Conservation (phyloP, 2,113 vertebrate species). For the Atractosteus spatula region DNA sequence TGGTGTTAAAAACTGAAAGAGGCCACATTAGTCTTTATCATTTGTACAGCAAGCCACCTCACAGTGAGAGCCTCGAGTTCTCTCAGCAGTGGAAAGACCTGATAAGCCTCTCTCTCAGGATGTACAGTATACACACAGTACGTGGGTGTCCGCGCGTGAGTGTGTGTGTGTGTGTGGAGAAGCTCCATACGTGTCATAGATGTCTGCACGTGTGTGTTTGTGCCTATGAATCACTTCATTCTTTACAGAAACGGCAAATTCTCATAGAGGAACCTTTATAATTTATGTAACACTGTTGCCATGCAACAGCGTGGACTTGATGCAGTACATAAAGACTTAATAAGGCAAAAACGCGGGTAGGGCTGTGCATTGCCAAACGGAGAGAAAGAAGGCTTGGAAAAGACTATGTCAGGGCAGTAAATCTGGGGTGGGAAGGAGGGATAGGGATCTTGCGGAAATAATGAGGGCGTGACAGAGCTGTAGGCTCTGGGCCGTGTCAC, state of each 20-base stretch:
- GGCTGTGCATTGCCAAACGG: neutral
- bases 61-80: too few relatives aligned
- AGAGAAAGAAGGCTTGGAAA: neutral
- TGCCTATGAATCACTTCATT: neutral
- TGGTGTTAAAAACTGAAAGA: too few relatives aligned
- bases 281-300: conserved; percentile 52
- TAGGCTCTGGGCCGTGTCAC: neutral
- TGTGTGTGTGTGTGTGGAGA: neutral
- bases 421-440: neutral
- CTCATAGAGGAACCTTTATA: conserved; percentile 27
- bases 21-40: too few relatives aligned
- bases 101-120: too few relatives aligned
- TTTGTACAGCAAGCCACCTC: too few relatives aligned
- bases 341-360: neutral
- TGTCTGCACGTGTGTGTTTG: neutral
- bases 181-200: neutral
- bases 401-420: neutral
- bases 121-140: neutral
- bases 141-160: neutral
- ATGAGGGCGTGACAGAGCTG: neutral
- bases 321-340: conserved; percentile 26
- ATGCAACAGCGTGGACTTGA: conserved; percentile 57
- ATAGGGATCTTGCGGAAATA: neutral
- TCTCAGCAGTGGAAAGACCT: too few relatives aligned
- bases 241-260: conserved; percentile 33